phyloP scores from a whole-genome alignment of 2,113 vertebrate species.

The Petrocephalus zakoni region DNA sequence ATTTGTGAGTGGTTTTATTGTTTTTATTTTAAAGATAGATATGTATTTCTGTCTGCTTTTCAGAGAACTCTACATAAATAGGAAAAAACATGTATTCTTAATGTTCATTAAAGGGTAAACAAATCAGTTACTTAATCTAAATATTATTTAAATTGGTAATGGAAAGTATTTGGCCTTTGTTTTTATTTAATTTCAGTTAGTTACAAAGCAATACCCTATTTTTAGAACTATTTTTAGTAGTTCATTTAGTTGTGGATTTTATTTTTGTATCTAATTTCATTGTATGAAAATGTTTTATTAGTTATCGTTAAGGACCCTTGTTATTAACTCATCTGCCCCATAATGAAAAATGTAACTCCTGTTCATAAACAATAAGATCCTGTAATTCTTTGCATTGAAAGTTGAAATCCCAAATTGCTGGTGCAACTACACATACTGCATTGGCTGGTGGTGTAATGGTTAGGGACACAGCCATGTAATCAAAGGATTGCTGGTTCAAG shows the following conservation, averaged over 20 bases:
- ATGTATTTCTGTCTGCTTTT: background rate
- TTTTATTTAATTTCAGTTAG: background rate
- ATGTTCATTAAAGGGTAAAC: background rate
- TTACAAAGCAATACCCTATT: background rate
- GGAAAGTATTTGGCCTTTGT: background rate
- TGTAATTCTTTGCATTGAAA: background rate
- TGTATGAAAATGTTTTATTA: too few relatives aligned
- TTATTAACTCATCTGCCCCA: background rate
- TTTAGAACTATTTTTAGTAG: too few relatives aligned
- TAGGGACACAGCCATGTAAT: too few relatives aligned
- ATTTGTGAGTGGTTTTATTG: background rate
- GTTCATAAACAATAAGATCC: background rate
- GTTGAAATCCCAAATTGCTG: background rate
- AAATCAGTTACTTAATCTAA: background rate
- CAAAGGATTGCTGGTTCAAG: too few relatives aligned
- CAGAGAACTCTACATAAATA: background rate
- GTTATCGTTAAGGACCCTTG: background rate
- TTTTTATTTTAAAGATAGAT: background rate
- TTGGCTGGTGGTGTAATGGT: too few relatives aligned
- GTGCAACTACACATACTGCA: background rate
- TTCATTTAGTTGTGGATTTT: background rate
- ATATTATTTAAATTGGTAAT: background rate
- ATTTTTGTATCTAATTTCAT: background rate
- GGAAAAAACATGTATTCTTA: background rate
- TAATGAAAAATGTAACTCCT: background rate